Evolutionary conservation across 2,888 invertebrate genomes (phyloP), one percentile per base, ranked within the genome.

Genomic region (Plagodis pulveraria): DNA sequence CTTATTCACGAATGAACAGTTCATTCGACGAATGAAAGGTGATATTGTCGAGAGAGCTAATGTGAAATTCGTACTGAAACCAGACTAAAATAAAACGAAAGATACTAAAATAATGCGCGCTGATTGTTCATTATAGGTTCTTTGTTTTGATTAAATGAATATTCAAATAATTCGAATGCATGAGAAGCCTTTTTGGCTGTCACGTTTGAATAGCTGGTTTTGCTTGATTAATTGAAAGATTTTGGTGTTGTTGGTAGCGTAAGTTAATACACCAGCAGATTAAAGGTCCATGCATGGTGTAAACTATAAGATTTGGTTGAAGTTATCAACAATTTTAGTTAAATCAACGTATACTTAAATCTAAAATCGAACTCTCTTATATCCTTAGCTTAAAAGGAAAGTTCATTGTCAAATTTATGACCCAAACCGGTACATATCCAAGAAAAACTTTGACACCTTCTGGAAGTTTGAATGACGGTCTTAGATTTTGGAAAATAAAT

Each of bases 31-130:
- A 60, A 55, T 52, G 69, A 62, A 72, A 70, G 57, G 65, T 52
- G 69, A 69, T 69, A 73, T 65, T 66, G 62, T 51, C 51, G 63
- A 71, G 74, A 78, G 74, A 72, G 83, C 84, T 84, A 86, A 85
- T 84, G 81, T 81, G 76, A 78, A 70, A 66, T 66, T 66, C 60
- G 62, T 72, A 70, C 67, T 67, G 80, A 76, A 81, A 83, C 75
- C 61, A 63, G 76, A 84, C 60, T n/a, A n/a, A n/a, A n/a, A n/a
- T n/a, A n/a, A n/a, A n/a, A n/a, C n/a, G n/a, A n/a, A 76, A 77
- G 70, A 62, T 62, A 60, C 56, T 49, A 62, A 56, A 52, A 75
- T 68, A 78, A 77, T 73, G 68, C 59, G 64, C 45, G 61, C 58
- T 72, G 72, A 72, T 77, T 76, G 74, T 77, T 78, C 76, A 77